Conservation (phyloP, 1,140 invertebrate genomes). For the Euborellia annulipes region DNA sequence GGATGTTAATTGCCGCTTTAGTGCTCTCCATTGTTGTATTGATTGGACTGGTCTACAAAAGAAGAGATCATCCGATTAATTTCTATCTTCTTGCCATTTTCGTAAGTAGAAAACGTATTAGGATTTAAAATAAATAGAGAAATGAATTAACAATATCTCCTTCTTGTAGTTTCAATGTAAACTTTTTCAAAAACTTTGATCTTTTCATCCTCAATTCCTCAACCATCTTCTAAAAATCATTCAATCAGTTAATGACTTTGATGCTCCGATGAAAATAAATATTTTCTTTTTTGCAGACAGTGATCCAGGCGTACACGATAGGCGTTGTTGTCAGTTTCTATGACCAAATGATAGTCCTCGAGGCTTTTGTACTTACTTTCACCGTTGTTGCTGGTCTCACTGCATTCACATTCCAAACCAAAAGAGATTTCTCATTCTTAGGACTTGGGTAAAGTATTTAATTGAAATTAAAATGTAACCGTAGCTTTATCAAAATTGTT, state of each 20-base stretch:
- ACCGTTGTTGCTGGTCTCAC: constrained; percentile 53
- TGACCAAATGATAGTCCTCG: constrained; percentile 48
- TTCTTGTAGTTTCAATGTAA: background rate
- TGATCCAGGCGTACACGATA: constrained; percentile 52
- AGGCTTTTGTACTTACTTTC: constrained; percentile 58
- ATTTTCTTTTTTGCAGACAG: constrained; percentile 40
- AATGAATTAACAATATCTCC: no score
- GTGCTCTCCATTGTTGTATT: constrained; percentile 40
- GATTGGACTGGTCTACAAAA: constrained; percentile 42
- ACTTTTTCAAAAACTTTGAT: background rate
- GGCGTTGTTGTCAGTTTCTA: constrained; percentile 60
- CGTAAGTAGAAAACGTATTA: constrained; percentile 40
- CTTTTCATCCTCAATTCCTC: background rate
- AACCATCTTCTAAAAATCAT: background rate
- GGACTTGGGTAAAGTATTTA: constrained; percentile 49
- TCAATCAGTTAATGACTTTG: background rate
- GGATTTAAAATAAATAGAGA: constrained; percentile 1
- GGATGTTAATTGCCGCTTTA: constrained; percentile 42
- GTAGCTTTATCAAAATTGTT: background rate
- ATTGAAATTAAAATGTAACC: background rate
- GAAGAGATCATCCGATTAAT: constrained; percentile 47
- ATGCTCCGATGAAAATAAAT: constrained; percentile 6
- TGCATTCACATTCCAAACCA: constrained; percentile 63
- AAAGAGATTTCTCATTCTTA: constrained; percentile 60
- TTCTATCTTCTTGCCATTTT: constrained; percentile 47